These are phyloP conservation scores for Propithecus coquereli DNA, from an alignment of 2,113 vertebrate species.

Conservation along the genomic window DNA sequence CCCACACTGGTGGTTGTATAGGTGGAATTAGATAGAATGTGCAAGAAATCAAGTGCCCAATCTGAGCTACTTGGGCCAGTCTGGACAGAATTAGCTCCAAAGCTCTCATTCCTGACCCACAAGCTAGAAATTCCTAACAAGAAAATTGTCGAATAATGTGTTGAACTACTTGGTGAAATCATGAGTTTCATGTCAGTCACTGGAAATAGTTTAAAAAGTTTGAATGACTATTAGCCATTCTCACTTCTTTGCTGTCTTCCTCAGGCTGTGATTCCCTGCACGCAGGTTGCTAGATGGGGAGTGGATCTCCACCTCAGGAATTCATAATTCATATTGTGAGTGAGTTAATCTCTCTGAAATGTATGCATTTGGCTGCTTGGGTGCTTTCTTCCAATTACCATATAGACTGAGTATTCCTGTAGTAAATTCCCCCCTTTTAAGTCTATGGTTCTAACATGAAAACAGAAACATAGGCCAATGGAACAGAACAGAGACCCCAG, in stretches of 20 bases:
- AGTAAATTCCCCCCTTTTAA: background rate
- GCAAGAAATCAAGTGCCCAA: background rate
- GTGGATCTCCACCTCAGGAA: background rate
- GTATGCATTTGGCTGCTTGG: background rate
- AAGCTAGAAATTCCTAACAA: background rate
- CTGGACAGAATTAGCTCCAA: background rate
- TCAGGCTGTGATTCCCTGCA: background rate
- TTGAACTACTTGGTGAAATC: background rate
- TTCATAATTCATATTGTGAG: background rate
- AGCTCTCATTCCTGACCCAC: background rate
- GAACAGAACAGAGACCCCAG: background rate
- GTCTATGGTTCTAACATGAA: background rate
- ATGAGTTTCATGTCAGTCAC: background rate
- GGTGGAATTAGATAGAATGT: background rate
- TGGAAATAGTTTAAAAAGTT: background rate
- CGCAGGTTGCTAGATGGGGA: background rate
- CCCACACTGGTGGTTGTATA: background rate
- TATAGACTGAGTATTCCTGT: background rate
- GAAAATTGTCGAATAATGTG: background rate
- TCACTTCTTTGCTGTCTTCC: background rate
- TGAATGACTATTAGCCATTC: background rate
- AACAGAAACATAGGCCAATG: background rate
- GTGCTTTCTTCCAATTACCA: background rate
- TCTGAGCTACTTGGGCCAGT: background rate
- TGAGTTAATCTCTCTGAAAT: background rate